phyloP scores from a whole-genome alignment of 2,113 vertebrate species.

The Lipophrys pholis region DNA sequence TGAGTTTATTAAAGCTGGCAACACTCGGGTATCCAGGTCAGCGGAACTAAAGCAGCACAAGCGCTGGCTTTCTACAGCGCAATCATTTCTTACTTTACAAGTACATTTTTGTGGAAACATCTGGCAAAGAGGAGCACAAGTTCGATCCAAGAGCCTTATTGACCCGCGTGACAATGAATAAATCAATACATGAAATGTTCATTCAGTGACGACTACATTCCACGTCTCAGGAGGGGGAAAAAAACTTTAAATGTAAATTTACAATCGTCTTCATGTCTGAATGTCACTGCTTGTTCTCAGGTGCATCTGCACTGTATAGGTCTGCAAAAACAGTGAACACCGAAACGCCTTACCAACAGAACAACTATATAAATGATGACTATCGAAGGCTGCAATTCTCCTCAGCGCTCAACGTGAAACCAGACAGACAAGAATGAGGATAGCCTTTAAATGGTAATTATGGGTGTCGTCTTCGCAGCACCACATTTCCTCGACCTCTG shows the following conservation, averaged over 20 bases:
- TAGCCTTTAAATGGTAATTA: not conserved
- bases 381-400: constrained; percentile 10
- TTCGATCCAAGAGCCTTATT: constrained; percentile 67
- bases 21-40: constrained; percentile 68
- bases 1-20: constrained; percentile 72
- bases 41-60: constrained; percentile 58
- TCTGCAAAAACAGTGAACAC: constrained; percentile 28
- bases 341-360: not conserved
- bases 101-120: constrained; percentile 70
- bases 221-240: constrained; percentile 43
- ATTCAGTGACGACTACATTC: constrained; percentile 57
- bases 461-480: not conserved
- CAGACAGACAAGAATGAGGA: constrained; percentile 11
- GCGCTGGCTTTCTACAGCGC: constrained; percentile 64
- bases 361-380: constrained; percentile 22
- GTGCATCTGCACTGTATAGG: constrained; percentile 29
- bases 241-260: constrained; percentile 56
- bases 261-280: constrained; percentile 48
- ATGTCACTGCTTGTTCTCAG: constrained; percentile 53
- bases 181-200: constrained; percentile 71
- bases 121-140: constrained; percentile 55
- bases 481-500: not conserved
- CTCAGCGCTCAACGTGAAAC: constrained; percentile 5
- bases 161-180: constrained; percentile 75
- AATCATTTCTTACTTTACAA: constrained; percentile 73